Conservation (phyloP, 1,140 invertebrate genomes). For the Venustaconcha ellipsiformis region DNA sequence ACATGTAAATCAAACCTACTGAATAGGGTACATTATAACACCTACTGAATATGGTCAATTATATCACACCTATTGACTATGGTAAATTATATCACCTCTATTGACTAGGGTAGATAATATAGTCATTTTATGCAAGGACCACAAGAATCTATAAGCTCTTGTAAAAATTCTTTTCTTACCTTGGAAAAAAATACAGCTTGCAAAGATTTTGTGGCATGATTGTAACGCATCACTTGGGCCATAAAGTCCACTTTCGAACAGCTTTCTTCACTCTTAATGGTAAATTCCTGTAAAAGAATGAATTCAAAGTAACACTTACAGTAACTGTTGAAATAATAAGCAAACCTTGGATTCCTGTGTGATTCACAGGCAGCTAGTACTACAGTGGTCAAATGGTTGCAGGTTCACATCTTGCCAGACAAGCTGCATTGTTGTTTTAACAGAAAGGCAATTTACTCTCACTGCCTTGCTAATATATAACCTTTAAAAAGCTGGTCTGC, state of each 20-base stretch:
- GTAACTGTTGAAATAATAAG: background rate
- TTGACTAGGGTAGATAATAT: too few species aligned
- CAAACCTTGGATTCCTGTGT: background rate
- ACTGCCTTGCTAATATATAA: too few species aligned
- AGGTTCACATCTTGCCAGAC: background rate
- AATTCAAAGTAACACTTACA: background rate
- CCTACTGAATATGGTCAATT: too few species aligned
- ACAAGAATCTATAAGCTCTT: too few species aligned
- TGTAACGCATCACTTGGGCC: conserved; percentile 20
- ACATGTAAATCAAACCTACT: too few species aligned
- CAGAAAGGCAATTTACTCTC: too few species aligned
- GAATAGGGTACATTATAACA: too few species aligned
- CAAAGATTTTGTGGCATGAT: background rate
- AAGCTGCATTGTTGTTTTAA: background rate
- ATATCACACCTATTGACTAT: too few species aligned
- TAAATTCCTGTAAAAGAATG: conserved; percentile 20
- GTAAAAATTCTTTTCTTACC: background rate
- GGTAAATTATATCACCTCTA: too few species aligned
- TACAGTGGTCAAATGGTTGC: background rate
- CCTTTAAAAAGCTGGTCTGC: too few species aligned
- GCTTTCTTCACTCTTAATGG: conserved; percentile 14
- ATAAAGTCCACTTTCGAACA: conserved; percentile 23
- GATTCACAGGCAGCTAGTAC: background rate
- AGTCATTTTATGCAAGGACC: too few species aligned
- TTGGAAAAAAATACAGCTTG: conserved; percentile 30